These are phyloP conservation scores for Spisula subtruncata DNA, from an alignment of 2,888 invertebrate genomes.

Conservation along the genomic window DNA sequence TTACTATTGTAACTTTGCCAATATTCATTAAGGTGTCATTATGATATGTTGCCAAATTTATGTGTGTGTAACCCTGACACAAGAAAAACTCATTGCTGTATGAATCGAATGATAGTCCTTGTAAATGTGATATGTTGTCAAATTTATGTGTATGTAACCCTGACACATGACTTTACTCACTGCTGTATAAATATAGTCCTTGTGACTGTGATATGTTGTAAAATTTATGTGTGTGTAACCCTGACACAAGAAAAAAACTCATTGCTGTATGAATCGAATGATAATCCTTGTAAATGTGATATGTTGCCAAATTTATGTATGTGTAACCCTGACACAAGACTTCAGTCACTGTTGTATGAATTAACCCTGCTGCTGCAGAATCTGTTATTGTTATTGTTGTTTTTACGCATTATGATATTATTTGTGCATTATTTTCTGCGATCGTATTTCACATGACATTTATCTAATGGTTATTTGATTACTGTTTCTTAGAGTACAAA, in stretches of 20 bases:
- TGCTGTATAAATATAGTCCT: background rate
- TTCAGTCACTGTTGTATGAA: background rate
- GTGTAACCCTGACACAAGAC: background rate
- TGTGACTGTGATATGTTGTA: too few relatives aligned
- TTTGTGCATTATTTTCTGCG: too few relatives aligned
- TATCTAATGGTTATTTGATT: too few relatives aligned
- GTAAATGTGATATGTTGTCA: background rate
- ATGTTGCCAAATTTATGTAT: background rate
- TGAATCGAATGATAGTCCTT: too few relatives aligned
- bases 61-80: slow-evolving; percentile 4
- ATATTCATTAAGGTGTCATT: slow-evolving; percentile 20
- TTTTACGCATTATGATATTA: too few relatives aligned
- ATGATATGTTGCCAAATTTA: background rate
- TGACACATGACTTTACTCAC: background rate
- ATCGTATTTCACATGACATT: too few relatives aligned
- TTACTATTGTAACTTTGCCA: slow-evolving; percentile 15
- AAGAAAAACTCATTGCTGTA: too few relatives aligned
- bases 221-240: too few relatives aligned
- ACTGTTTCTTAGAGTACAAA: too few relatives aligned
- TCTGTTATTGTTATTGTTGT: background rate
- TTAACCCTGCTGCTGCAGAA: background rate
- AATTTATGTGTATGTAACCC: background rate
- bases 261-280: too few relatives aligned
- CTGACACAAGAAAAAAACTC: too few relatives aligned
- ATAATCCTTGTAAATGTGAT: background rate